Conservation (phyloP, 2,888 invertebrate genomes). For the Phortica magna region DNA sequence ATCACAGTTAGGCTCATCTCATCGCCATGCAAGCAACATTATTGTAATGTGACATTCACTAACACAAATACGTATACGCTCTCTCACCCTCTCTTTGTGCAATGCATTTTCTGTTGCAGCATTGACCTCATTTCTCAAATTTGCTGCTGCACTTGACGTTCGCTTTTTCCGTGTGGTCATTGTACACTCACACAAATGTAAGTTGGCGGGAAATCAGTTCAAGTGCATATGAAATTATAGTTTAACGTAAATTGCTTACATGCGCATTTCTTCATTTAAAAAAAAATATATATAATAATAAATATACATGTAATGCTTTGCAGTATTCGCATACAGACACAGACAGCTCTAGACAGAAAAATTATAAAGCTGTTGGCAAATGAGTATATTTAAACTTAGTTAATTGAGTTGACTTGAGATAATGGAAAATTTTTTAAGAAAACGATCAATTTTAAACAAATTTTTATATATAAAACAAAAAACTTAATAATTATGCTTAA, state of each 20-base stretch:
- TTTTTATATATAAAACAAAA: conserved; percentile 52
- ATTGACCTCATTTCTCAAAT: conserved; percentile 59
- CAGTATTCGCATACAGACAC: not conserved
- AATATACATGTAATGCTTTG: not conserved
- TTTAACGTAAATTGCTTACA: conserved; percentile 27
- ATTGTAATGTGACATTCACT: conserved; percentile 9
- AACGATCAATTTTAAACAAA: conserved; percentile 53
- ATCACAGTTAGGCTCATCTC: not conserved
- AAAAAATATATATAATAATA: conserved; percentile 27
- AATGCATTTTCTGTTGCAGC: conserved; percentile 36
- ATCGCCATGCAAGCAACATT: not conserved
- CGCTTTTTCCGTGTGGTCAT: conserved; percentile 37
- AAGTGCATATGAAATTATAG: conserved; percentile 46
- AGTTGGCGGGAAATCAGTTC: conserved; percentile 52
- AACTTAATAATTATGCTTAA: conserved; percentile 36
- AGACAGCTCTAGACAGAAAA: not conserved
- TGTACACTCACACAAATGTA: not conserved
- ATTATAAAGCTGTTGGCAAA: conserved; percentile 14
- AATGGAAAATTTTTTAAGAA: conserved; percentile 38
- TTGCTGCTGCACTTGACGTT: conserved; percentile 46
- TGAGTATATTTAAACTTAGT: conserved; percentile 53
- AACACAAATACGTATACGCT: not conserved
- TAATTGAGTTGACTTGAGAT: conserved; percentile 34
- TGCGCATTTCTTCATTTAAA: conserved; percentile 20
- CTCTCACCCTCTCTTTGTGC: not conserved